Evolutionary conservation across 1,140 invertebrate genomes (phyloP), one percentile per base, ranked within the genome.

Genomic region (Zaprionus capensis): DNA sequence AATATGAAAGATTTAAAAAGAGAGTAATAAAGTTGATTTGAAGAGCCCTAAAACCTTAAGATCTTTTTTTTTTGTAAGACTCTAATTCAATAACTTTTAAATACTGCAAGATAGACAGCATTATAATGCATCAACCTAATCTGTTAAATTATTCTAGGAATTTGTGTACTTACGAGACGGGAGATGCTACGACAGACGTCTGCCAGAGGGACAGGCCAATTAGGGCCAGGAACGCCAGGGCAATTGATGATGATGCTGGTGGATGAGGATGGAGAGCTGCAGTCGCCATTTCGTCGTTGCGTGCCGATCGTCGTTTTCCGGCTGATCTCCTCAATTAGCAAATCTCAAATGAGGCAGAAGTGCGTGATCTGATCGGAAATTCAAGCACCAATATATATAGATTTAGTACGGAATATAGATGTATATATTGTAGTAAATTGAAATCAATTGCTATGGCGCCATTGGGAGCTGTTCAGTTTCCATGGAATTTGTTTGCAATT

Each of bases 161-260:
- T 26, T 55, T 55, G 11, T 46, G 38, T 63, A 88, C 84, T 88
- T 81, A 87, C 84, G 84, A 62, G 71, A 90, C 78, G 34, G 49
- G 53, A 2, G 56, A 56, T 15, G 80, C 81, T 7, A 53, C 28
- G 9, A 34, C 44, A 44, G 66, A 49, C 31, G 68, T 53, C 26
- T 72, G 72, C 69, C 72, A 71, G 15, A 79, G 66, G 12, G 58
- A 49, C 58, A 81, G n/a, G 7, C 62, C 78, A 84, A 88, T 84
- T 81, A 88, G 64, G 53, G 74, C 66, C 66, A 90, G 58, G 51
- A 79, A 71, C 22, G 76, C 38, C 38, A 76, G 62, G 61, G 68
- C 58, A 44, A 84, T 74, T 69, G 81, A 72, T 46, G 59, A 44
- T 44, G 41, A 17, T 44, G 41, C 5, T 4, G 80, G 75, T 66